These are phyloP conservation scores for Trachops cirrhosus DNA, from an alignment of 2,797 vertebrate genomes.

Conservation along the genomic window DNA sequence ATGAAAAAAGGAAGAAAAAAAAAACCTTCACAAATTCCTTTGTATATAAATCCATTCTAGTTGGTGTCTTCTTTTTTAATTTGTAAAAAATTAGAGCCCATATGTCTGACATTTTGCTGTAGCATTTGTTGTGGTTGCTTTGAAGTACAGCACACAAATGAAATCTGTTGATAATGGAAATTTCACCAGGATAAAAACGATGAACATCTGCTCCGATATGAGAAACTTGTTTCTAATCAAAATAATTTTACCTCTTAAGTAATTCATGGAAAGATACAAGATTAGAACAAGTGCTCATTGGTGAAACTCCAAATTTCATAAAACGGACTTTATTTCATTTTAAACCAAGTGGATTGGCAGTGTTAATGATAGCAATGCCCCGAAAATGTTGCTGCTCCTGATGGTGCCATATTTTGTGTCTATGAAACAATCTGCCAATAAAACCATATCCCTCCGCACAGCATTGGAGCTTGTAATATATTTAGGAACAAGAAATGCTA, in stretches of 20 bases:
- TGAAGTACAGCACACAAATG: conserved; percentile 32
- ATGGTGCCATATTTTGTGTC: background rate
- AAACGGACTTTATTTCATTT: conserved; percentile 4
- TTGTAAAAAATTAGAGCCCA: background rate
- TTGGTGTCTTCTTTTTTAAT: background rate
- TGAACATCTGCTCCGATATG: conserved; percentile 38
- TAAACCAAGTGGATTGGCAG: background rate
- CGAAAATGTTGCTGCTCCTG: background rate
- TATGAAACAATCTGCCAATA: background rate
- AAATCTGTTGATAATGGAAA: conserved; percentile 43
- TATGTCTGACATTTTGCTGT: background rate
- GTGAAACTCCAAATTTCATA: conserved; percentile 29
- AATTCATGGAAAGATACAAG: conserved; percentile 29
- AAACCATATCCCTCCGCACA: background rate
- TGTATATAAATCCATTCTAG: background rate
- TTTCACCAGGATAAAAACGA: background rate
- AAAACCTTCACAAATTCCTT: background rate
- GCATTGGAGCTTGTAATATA: background rate
- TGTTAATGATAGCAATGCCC: background rate
- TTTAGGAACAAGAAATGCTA: background rate
- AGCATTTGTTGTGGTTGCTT: conserved; percentile 18
- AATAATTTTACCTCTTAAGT: conserved; percentile 52
- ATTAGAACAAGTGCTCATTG: background rate
- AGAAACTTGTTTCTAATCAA: conserved; percentile 25
- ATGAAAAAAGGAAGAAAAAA: background rate